Base-by-base conservation (phyloP, 2,113 vertebrate species). In the Glaucidium brasilianum region DNA sequence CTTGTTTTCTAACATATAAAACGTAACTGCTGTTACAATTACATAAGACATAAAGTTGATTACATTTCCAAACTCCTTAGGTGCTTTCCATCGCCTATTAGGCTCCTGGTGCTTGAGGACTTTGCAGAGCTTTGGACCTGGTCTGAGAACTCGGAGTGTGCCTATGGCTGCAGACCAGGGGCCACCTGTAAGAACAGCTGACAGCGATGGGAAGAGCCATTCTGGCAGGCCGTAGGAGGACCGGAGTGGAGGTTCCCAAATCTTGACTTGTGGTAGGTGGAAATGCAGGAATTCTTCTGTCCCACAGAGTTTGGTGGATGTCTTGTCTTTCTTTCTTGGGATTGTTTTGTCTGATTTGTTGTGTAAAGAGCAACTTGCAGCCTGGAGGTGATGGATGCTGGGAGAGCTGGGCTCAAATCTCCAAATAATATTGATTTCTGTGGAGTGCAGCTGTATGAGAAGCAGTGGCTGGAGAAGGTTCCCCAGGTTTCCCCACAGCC, bases 381-480 rank as follows among this genome's bases (percentile, higher is more conserved):
- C n/a, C 26, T 20, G 50, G n/a, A 73, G 75, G 53, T 47, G 66
- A 39, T 0, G 4, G 23, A 3, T 0, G 1, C 1, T 34, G 64
- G 53, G 41, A 37, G 52, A 41, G 17, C 37, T 82, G 29, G 59
- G 60, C n/a, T 84, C 30, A 19, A 3, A 2, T 22, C 37, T 25
- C 49, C 14, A 14, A 10, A 84, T 12, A 73, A 41, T 34, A 2
- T 27, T 58, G 7, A 7, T 26, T 52, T 30, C 74, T 8, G 0
- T 8, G 62, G 32, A 17, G 12, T 7, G 6, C 15, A 11, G 3
- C 30, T 50, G 63, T 9, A 19, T 11, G 58, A 55, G 34, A 6
- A 60, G 58, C 20, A 47, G 49, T 1, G 2, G 2, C 18, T 9
- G 21, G 59, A 75, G 82, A 49, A 64, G 23, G 17, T 39, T 9